Base-by-base conservation (phyloP, 2,888 invertebrate genomes). In the Phorcus lineatus region DNA sequence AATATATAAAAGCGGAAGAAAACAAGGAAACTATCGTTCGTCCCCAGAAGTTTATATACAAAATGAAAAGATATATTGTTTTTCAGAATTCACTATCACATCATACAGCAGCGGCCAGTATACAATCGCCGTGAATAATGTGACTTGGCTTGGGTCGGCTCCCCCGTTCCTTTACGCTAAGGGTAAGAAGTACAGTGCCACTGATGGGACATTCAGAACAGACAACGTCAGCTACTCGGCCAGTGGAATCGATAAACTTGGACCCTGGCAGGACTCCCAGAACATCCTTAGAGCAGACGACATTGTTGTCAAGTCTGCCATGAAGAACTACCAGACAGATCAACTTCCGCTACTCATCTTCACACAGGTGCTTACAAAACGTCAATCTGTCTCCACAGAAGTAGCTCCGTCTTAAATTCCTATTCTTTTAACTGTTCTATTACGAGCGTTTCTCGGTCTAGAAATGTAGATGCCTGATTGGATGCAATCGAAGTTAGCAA, bases 161-260 rank as follows among this genome's bases (percentile, higher is more conserved):
- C 81, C 83, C 3, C 77, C 80, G 16, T 87, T 85, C 67, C 83
- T 86, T 80, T 84, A 81, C 55, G 84, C 66, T 0, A 80, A 82
- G 54, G 85, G 83, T 11, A 62, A 78, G 24, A 82, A 66, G 22
- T 86, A 78, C 78, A 78, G 81, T 0, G 62, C 78, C 22, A 82
- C 80, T 13, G 78, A 79, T 36, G 54, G 70, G 9, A 76, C 75
- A 2, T 28, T 28, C 13, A 74, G 22, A 36, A 79, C 70, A 17
- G 36, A 79, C 24, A 55, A 67, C 16, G 28, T 9, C 11, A 74
- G 57, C n/a, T 53, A 55, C 9, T 19, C 53, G 1, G 1, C 7
- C 0, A 83, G 81, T 52, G 83, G 83, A 2, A 16, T 62, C 11
- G 83, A 83, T 70, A 81, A 67, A 53, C 77, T 83, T 7, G 83